Evolutionary conservation across 2,113 vertebrate genomes (phyloP), one percentile per base, ranked within the genome.

Genomic region (Alces alces): DNA sequence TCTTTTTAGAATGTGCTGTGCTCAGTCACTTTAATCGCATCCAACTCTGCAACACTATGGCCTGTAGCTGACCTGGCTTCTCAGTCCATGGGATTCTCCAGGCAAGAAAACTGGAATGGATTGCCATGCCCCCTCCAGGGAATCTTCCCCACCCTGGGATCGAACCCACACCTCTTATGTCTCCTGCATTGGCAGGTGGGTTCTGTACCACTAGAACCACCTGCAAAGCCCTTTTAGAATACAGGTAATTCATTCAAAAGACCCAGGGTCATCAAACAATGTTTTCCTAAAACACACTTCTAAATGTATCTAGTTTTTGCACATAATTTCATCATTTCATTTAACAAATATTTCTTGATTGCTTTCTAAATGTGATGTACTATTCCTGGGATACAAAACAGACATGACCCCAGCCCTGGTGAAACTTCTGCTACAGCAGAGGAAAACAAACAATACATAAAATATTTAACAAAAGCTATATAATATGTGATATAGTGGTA

Each of bases 191-290:
- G 64, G 9, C 17, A 70, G 64, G 64, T 0, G 2, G 64, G 19
- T 70, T 70, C 64, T 70, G 11, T 36, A 36, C n/a, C 9, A 70
- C n/a, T 12, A 36, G 4, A n/a, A 70, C n/a, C 4, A 21, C n/a
- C 64, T 70, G n/a, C 17, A n/a, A 70, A 70, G n/a, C 17, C 19
- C 9, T 70, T 70, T 70, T 36, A 36, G 17, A 23, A 70, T 70
- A 64, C 13, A 64, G 33, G 54, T 36, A 89, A 85, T 79, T 55
- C 79, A 86, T 94, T 96, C 89, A 80, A 80, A 96, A 95, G 73
- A 73, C 33, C 23, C 30, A 83, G 84, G 61, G 73, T 86, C 61
- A n/a, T 27, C 30, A 27, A n/a, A 6, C 4, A 19, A 36, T 28
- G 28, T 84, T 58, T 54, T 93, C 55, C 39, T 58, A 88, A 91